Percentiles rank a stretch among this genome's conserved stretches.
phyloP scores from a whole-genome alignment of 2,797 vertebrate species.

The Furcifer pardalis region DNA sequence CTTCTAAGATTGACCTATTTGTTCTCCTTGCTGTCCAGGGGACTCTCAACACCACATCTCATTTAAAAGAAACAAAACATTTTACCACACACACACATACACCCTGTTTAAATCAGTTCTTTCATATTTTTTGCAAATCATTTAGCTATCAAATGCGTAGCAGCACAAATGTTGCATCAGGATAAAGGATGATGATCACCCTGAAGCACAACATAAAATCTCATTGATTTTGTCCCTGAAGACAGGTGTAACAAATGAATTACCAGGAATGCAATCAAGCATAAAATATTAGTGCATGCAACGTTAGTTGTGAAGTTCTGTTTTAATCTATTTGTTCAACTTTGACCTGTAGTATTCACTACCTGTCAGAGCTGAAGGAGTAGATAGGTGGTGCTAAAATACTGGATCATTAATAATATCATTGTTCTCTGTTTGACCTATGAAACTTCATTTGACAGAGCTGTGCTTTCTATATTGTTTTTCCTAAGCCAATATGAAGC shows the following conservation, averaged over 20 bases:
- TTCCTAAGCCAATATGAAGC: constrained; percentile 9
- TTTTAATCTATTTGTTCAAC: constrained; percentile 58
- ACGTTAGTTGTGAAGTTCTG: constrained; percentile 52
- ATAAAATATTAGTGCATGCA: constrained; percentile 42
- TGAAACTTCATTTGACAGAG: constrained; percentile 16
- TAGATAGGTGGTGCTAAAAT: constrained; percentile 21
- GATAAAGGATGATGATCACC: constrained; percentile 68
- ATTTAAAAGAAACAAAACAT: not conserved
- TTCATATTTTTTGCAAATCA: constrained; percentile 50
- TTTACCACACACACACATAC: not conserved
- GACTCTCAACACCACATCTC: no score
- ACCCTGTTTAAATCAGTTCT: constrained; percentile 11
- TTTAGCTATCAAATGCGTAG: constrained; percentile 44
- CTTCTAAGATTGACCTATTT: no score
- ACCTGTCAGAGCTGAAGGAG: constrained; percentile 38
- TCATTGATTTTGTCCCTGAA: constrained; percentile 68
- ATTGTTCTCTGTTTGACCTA: constrained; percentile 17
- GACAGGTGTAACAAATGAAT: constrained; percentile 63
- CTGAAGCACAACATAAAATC: constrained; percentile 64
- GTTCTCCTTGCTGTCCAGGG: no score
- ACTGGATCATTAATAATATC: constrained; percentile 24
- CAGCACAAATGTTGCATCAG: constrained; percentile 51
- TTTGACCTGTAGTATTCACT: constrained; percentile 51
- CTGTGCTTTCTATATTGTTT: not conserved
- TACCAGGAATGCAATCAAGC: constrained; percentile 57